A percentile compares a stretch with the other conserved stretches of the same genome.
These are phyloP conservation scores for Ctenomys sociabilis DNA, from an alignment of 2,113 vertebrate genomes.

Conservation along the genomic window DNA sequence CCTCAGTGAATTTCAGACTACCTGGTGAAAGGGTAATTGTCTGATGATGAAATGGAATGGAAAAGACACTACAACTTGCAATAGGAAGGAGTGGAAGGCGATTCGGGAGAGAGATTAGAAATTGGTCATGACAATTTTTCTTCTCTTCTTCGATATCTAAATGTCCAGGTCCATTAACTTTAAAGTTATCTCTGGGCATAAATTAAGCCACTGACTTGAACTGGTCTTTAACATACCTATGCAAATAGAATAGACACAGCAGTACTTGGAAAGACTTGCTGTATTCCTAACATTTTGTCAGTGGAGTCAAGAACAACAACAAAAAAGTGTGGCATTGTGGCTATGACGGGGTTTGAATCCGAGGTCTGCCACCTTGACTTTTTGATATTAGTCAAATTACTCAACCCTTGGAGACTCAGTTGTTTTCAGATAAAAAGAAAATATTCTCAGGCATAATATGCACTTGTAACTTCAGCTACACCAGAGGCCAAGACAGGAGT, in stretches of 20 bases:
- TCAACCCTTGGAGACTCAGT: conserved; percentile 3
- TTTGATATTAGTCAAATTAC: not conserved
- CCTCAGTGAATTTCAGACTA: not conserved
- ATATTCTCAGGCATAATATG: not conserved
- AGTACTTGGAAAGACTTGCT: not conserved
- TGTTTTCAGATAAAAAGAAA: conserved; percentile 32
- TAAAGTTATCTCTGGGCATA: conserved; percentile 9
- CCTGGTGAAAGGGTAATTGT: conserved; percentile 28
- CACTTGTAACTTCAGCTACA: no score
- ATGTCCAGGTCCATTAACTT: conserved; percentile 47
- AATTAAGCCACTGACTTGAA: conserved; percentile 47
- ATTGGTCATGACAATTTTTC: not conserved
- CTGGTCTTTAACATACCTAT: conserved; percentile 25
- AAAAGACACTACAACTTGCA: not conserved
- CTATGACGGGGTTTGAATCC: not conserved
- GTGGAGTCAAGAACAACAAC: not conserved
- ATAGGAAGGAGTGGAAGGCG: not conserved
- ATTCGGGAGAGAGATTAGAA: not conserved
- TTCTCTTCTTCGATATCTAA: conserved; percentile 49
- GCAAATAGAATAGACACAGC: not conserved
- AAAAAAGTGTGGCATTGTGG: not conserved
- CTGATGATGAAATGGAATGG: conserved; percentile 47
- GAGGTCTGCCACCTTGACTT: not conserved
- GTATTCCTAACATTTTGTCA: not conserved
- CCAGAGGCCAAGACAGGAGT: not conserved